Base-by-base conservation (phyloP, 2,888 invertebrate genomes). In the Holacanthella duospinosa region DNA sequence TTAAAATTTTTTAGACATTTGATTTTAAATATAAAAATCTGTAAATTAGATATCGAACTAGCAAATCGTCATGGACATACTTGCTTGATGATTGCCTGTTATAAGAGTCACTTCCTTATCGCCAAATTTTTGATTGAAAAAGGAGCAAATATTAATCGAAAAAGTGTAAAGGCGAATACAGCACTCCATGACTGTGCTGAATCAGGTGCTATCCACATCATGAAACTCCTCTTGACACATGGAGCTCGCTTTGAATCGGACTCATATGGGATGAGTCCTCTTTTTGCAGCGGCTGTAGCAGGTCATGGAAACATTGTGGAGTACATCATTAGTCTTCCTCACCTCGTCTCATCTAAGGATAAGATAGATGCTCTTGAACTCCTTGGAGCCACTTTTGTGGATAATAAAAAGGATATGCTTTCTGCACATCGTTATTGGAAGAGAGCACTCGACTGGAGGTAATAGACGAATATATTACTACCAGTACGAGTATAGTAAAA, bases 1-100 rank as follows among this genome's bases (percentile, higher is more conserved):
- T 53, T 24, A 16, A 16, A 53, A 24, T 53, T 43, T 9, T 12
- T 43, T 16, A 16, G 43, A 16, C 9, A 12, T 43, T 43, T 16
- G 43, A 16, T 12, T 43, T 43, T 43, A 16, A 16, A 16, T 9
- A 43, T 43, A 12, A 43, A 12, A 9, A n/a, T n/a, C n/a, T n/a
- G n/a, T n/a, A n/a, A n/a, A 36, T 21, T 83, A 83, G 93, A 96
- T 79, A 89, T 96, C 77, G 95, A 96, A 81, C 87, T 94, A 76
- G 92, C 94, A 26, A 97, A 97, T 77, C 84, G 92, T 67, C 92
- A 93, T 77, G 93, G 92, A 1, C 96, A 97, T 80, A 96, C 96
- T 19, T 95, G 95, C 76, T 82, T 97, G 36, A 97, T 97, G 96
- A 97, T 97, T 67, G 92, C 95, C 56, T 95, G 94, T 79, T 96